Base-by-base conservation (phyloP, 2,797 vertebrate species). In the Erpetoichthys calabaricus region DNA sequence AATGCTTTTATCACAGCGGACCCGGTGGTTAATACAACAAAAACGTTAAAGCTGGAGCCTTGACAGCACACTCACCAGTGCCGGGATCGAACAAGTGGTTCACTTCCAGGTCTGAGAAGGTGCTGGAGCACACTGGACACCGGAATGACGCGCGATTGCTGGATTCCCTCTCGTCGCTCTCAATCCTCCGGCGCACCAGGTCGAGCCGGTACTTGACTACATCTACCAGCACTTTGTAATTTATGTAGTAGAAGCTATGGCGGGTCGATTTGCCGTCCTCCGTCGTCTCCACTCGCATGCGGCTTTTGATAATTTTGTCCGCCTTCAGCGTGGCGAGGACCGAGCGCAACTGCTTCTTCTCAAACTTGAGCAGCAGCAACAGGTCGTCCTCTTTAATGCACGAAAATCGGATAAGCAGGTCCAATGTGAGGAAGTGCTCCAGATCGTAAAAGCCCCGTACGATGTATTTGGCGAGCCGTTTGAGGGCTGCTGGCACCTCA, bases 161-260 rank as follows among this genome's bases (percentile, higher is more conserved):
- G 5, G 69, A 72, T 60, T 77, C 64, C 44, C 64, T 25, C 53
- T 78, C 78, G 5, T 75, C 70, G 0, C 65, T 68, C 58, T 79
- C 78, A 59, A 80, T 79, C 64, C 76, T 79, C n/a, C 54, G 57
- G 7, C 75, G 75, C 0, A 79, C 0, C 0, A 73, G 68, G 45
- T 80, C 77, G 59, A 80, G 66, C 63, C 79, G 79, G 54, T 79
- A 80, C 54, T 75, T 81, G 1, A 75, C 62, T 25, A 80, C 71
- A 43, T 81, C 67, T 57, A 80, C 75, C 43, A 81, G 63, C 53
- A 78, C 64, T 58, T 80, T 80, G 65, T 77, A 81, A 9, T 79
- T 79, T 56, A 81, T 78, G 51, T 80, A 74, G 3, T 81, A 81
- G 63, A 75, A 81, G 44, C 69, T 77, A 54, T 76, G 68, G 47